Evolutionary conservation across 2,113 vertebrate species (phyloP).

Genomic region (Laticauda colubrina): DNA sequence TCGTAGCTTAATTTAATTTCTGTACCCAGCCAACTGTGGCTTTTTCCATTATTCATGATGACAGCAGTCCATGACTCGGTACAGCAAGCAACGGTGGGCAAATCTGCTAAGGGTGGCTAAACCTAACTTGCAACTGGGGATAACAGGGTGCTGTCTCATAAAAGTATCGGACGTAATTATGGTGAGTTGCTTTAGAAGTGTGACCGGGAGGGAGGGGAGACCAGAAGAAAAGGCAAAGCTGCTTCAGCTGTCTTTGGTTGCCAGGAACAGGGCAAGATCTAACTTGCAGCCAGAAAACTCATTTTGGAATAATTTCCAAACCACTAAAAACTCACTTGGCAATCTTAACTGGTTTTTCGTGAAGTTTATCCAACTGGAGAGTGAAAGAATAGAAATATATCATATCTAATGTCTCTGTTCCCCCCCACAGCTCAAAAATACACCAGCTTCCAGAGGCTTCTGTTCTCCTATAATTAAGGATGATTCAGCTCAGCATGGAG

Average conservation of each 20-base stretch:
- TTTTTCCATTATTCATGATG: not conserved
- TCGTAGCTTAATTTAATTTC: not conserved
- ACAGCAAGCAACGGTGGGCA: not conserved
- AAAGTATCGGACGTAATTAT: constrained; percentile 63
- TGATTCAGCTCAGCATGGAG: not conserved
- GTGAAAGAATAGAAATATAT: not conserved
- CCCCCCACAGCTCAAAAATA: not conserved
- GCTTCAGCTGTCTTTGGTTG: constrained; percentile 62
- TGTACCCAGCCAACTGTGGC: not conserved
- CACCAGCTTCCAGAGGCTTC: not conserved
- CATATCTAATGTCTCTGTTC: not conserved
- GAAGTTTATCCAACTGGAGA: constrained; percentile 4
- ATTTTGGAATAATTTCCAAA: constrained; percentile 56
- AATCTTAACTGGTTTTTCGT: not conserved
- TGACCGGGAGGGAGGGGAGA: not conserved
- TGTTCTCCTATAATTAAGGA: not conserved
- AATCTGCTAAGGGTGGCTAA: not conserved
- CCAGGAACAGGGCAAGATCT: constrained; percentile 77
- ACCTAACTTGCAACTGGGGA: constrained; percentile 52
- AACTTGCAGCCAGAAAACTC: constrained; percentile 73
- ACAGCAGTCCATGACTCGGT: not conserved
- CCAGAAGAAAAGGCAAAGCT: constrained; percentile 54
- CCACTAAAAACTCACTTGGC: constrained; percentile 4
- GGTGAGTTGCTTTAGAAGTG: constrained; percentile 51
- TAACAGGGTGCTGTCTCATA: constrained; percentile 61